Conservation (phyloP, 2,113 vertebrate species). For the Gambusia holbrooki region DNA sequence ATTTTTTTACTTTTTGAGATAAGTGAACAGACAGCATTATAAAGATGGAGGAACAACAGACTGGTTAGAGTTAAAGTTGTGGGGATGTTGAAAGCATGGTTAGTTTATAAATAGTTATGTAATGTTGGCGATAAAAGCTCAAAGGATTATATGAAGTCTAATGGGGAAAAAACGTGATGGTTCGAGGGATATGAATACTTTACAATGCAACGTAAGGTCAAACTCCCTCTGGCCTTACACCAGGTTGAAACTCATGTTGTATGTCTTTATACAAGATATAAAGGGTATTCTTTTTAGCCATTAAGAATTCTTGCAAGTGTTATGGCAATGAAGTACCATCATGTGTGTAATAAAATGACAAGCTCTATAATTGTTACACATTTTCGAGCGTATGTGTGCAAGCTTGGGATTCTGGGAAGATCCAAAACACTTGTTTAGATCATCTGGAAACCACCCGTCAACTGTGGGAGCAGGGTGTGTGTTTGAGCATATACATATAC, state of each 20-base stretch:
- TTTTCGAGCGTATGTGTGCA: conserved; percentile 2
- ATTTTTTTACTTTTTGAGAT: too few species aligned
- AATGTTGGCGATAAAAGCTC: too few species aligned
- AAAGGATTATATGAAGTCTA: not conserved
- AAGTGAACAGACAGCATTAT: too few species aligned
- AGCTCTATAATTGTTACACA: conserved; percentile 31
- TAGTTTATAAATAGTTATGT: too few species aligned
- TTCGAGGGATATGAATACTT: not conserved
- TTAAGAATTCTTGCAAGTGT: conserved; percentile 10
- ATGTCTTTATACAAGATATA: conserved; percentile 27
- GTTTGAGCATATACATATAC: conserved; percentile 1
- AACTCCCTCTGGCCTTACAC: conserved; percentile 39
- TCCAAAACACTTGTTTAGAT: conserved; percentile 47
- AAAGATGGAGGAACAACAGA: too few species aligned
- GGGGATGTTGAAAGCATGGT: too few species aligned
- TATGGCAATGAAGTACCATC: conserved; percentile 22
- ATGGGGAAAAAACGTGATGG: not conserved
- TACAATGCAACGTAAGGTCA: not conserved
- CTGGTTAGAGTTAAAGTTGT: too few species aligned
- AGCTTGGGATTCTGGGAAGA: conserved; percentile 33
- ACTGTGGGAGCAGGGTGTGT: conserved; percentile 17
- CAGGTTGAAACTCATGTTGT: conserved; percentile 25
- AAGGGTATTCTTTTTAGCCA: not conserved
- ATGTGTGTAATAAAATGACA: conserved; percentile 38
- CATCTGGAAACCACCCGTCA: conserved; percentile 43